Conservation (phyloP, 2,888 invertebrate species). For the Dasysyrphus albostriatus region DNA sequence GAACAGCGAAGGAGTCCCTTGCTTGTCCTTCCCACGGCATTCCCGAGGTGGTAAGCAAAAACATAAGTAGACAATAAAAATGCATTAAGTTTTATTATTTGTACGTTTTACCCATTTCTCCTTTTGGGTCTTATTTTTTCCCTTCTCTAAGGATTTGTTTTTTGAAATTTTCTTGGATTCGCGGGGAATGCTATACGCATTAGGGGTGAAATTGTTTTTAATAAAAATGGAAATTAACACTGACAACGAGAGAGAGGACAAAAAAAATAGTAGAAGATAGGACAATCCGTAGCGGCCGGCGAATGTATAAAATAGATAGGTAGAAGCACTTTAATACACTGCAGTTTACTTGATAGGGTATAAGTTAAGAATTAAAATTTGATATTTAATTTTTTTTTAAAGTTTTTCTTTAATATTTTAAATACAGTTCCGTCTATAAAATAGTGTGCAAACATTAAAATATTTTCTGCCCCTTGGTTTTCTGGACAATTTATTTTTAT, state of each 20-base stretch:
- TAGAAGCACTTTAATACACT: constrained; percentile 2
- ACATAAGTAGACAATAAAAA: constrained; percentile 75
- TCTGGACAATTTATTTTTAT: too few species aligned
- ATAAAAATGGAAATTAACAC: constrained; percentile 75
- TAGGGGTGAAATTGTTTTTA: constrained; percentile 66
- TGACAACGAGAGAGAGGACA: not conserved
- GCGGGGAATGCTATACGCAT: constrained; percentile 54
- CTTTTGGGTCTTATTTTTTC: constrained; percentile 4
- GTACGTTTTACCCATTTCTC: constrained; percentile 48
- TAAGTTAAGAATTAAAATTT: not conserved
- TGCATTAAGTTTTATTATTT: constrained; percentile 74
- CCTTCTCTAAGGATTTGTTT: not conserved
- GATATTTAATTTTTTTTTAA: too few species aligned
- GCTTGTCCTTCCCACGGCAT: constrained; percentile 17
- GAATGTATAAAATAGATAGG: constrained; percentile 4
- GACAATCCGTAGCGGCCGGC: constrained; percentile 3
- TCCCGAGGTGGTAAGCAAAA: constrained; percentile 40
- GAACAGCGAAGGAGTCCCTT: constrained; percentile 1
- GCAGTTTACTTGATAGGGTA: not conserved
- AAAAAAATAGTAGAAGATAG: not conserved
- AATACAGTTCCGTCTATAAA: too few species aligned
- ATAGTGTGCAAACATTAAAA: too few species aligned
- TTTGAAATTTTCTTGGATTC: constrained; percentile 33
- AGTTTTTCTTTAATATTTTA: too few species aligned
- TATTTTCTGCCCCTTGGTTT: too few species aligned